phyloP scores from a whole-genome alignment of 2,888 invertebrate species.

The Leptogaster cylindrica region DNA sequence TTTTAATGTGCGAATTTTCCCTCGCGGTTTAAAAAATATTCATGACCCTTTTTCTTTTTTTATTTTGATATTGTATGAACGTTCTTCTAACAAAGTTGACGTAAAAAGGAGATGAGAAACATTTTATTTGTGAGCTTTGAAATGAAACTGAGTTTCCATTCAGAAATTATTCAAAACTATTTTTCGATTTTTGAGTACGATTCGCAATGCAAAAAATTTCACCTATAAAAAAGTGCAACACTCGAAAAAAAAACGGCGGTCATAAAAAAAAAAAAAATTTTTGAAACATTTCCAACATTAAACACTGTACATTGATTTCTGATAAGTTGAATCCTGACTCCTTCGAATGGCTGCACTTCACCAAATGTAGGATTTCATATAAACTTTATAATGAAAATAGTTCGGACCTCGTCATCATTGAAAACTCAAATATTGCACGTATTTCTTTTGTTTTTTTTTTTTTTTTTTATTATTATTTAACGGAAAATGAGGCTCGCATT shows the following conservation, averaged over 20 bases:
- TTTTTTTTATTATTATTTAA: too few species aligned
- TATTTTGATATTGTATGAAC: too few species aligned
- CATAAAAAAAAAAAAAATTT: background rate
- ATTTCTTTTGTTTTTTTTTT: conserved; percentile 8
- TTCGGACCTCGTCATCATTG: conserved; percentile 23
- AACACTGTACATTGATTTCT: background rate
- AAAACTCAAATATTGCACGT: background rate
- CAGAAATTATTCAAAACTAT: background rate
- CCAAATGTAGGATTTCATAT: background rate
- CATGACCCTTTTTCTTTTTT: too few species aligned
- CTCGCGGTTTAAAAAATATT: too few species aligned
- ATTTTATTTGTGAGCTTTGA: conserved; percentile 11
- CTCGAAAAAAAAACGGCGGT: background rate
- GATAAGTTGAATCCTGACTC: background rate
- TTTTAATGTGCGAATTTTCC: background rate
- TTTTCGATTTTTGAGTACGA: background rate
- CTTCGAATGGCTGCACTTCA: too few species aligned
- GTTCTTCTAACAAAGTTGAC: too few species aligned
- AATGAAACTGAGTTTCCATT: background rate
- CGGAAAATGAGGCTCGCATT: background rate
- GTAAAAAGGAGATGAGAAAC: conserved; percentile 9
- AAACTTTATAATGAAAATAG: conserved; percentile 20
- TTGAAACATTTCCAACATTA: background rate
- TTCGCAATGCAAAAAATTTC: too few species aligned
- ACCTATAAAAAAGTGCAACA: too few species aligned